phyloP scores from a whole-genome alignment of 2,888 invertebrate genomes.

The Electrophaes corylata region DNA sequence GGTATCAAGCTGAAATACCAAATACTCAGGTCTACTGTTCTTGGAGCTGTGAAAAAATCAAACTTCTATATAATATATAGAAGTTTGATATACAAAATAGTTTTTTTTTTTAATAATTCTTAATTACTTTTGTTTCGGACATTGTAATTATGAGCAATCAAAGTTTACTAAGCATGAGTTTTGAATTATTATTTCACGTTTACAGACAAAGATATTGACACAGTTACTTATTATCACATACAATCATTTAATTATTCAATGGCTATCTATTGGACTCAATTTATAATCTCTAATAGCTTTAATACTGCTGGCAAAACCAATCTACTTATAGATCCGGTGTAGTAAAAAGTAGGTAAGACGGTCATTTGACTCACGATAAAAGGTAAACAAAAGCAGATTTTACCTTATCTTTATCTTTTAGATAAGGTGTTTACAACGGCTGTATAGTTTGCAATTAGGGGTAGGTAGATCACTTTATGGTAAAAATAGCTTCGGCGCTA shows the following conservation, averaged over 20 bases:
- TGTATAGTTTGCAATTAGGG: constrained; percentile 66
- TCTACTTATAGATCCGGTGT: constrained; percentile 11
- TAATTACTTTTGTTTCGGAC: no score
- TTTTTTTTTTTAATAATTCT: no score
- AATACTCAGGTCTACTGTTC: no score
- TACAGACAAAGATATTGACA: constrained; percentile 2
- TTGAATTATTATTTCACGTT: not conserved
- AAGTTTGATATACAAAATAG: no score
- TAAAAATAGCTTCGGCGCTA: constrained; percentile 36
- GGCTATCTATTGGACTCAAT: constrained; percentile 17
- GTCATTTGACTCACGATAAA: constrained; percentile 40
- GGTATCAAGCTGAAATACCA: no score
- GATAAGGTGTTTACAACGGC: constrained; percentile 60
- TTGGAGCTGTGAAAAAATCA: no score
- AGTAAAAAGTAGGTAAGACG: constrained; percentile 40
- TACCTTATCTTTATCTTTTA: constrained; percentile 45
- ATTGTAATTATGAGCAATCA: no score
- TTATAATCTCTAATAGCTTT: constrained; percentile 10
- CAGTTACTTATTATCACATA: not conserved
- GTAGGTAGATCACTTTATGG: constrained; percentile 55
- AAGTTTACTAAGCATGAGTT: no score
- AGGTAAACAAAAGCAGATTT: constrained; percentile 46
- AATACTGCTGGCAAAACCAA: constrained; percentile 6
- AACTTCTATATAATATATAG: no score
- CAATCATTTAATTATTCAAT: constrained; percentile 5